Base-by-base conservation (phyloP, 2,797 vertebrate species). In the Coregonus suidteri region DNA sequence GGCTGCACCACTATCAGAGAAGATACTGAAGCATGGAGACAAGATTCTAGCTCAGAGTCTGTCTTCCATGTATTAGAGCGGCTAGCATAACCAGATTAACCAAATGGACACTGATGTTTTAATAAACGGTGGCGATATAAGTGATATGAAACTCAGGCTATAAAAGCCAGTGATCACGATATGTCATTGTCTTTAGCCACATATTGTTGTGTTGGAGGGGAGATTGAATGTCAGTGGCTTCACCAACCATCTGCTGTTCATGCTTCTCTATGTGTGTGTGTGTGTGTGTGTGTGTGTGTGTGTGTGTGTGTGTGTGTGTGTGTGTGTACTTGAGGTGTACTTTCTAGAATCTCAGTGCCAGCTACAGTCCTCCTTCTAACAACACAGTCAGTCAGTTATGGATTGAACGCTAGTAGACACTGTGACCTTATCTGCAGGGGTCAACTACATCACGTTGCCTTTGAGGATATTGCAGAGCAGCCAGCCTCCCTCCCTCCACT, bases 171-270 rank as follows among this genome's bases (percentile, higher is more conserved):
- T 65, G 70, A 62, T 51, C 52, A 52, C 62, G 76, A 51, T 64
- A 65, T 77, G 30, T 69, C 16, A 25, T 78, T 53, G n/a, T 67
- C 71, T 78, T 75, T 6, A 52, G 75, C 52, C 54, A 34, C 71
- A 66, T 71, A 65, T 77, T 62, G 53, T 75, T 4, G 54, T 71
- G 73, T 80, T 77, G 73, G 16, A 75, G 71, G 71, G 75, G 72
- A 78, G 73, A 69, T 53, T 15, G 34, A n/a, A 74, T 65, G 66
- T 13, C 31, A 67, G 62, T 54, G 73, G 52, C 30, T 1, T 79
- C 73, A 66, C 62, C 84, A 77, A 79, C 41, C 73, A 79, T 85
- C 82, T 82, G 82, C 73, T 30, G 35, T 69, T 30, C 20, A 34
- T 41, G 67, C 34, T 14, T 64, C 0, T 30, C n/a, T 64, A 6